Evolutionary conservation across 1,140 invertebrate genomes (phyloP).

Genomic region (fruit fly (Drosophila melanogaster)): DNA sequence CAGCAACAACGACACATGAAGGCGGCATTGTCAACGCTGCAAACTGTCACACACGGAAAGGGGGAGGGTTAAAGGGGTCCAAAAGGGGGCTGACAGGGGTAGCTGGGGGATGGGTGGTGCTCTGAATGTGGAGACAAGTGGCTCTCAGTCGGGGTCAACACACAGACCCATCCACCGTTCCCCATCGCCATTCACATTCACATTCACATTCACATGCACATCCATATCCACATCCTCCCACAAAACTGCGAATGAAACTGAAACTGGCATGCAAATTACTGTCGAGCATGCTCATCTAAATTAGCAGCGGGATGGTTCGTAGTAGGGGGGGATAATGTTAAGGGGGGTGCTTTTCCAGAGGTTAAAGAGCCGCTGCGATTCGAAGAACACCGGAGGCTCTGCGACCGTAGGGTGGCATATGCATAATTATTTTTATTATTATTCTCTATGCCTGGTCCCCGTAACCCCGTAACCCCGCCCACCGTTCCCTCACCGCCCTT

Average conservation of each 20-base stretch:
- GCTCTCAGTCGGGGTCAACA: constrained; percentile 47
- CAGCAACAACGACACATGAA: constrained; percentile 69
- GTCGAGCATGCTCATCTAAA: constrained; percentile 81
- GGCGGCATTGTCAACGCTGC: constrained; percentile 73
- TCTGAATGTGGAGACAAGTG: constrained; percentile 30
- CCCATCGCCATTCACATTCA: background rate
- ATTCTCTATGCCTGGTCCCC: constrained; percentile 57
- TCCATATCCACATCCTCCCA: constrained; percentile 7
- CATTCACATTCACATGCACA: background rate
- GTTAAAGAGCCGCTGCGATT: constrained; percentile 17
- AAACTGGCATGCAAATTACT: constrained; percentile 81
- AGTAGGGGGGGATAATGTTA: constrained; percentile 6
- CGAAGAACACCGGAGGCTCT: constrained; percentile 23
- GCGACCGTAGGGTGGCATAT: constrained; percentile 68
- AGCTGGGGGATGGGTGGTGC: background rate
- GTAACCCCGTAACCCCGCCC: constrained; percentile 10
- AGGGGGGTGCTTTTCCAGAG: background rate
- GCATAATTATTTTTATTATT: constrained; percentile 83
- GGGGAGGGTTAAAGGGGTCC: no score
- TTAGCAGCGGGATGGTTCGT: constrained; percentile 50
- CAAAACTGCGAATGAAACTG: constrained; percentile 61
- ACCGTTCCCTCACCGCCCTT: background rate
- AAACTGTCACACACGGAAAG: constrained; percentile 29
- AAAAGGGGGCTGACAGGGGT: background rate
- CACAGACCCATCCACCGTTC: constrained; percentile 8